Conservation (phyloP, 2,113 vertebrate species). For the Ailurus styani region DNA sequence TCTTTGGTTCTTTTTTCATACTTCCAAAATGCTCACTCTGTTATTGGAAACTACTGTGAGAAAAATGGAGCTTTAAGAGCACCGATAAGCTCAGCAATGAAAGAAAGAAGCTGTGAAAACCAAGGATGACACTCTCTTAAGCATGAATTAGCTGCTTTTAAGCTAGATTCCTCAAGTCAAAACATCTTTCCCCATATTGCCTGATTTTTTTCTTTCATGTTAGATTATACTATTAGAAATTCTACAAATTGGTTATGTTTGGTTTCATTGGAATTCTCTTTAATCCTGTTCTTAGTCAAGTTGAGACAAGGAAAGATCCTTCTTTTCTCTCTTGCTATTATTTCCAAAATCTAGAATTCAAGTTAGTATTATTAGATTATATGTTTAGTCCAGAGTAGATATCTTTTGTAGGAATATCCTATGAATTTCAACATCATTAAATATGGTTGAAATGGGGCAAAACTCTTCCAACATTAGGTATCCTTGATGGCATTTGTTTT, state of each 20-base stretch:
- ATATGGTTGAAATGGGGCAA: background rate
- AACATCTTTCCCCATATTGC: background rate
- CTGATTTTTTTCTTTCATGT: background rate
- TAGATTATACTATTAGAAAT: background rate
- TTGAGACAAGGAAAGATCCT: background rate
- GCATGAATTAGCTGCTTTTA: background rate
- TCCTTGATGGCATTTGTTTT: background rate
- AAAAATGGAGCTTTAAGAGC: background rate
- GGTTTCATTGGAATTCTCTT: background rate
- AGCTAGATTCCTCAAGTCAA: background rate
- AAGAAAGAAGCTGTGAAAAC: conserved; percentile 8
- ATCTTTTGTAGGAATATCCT: background rate
- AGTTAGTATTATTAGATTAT: background rate
- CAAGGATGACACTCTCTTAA: background rate
- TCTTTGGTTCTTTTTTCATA: background rate
- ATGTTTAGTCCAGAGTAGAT: background rate
- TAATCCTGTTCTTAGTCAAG: background rate
- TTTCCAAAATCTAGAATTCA: background rate
- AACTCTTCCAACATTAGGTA: conserved; percentile 14
- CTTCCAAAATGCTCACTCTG: background rate
- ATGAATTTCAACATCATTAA: background rate
- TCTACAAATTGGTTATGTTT: background rate
- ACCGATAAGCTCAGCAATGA: background rate
- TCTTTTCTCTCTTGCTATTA: background rate
- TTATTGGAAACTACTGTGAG: background rate